Base-by-base conservation (phyloP, 2,888 invertebrate genomes). In the Cryptocephalus primarius region DNA sequence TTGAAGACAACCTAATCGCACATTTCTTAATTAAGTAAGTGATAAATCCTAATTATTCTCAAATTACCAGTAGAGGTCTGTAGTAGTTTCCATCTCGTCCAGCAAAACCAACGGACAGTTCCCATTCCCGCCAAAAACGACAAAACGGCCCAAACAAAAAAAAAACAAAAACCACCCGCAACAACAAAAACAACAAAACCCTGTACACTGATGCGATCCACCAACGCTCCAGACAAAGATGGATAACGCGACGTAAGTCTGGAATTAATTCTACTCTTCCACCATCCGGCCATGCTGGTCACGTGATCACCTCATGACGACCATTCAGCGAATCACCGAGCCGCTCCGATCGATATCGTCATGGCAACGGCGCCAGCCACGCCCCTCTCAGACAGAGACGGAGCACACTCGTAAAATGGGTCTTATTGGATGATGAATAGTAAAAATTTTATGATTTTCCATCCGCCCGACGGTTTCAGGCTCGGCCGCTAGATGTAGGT, bases 401-500 rank as follows among this genome's bases (percentile, higher is more conserved):
- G 53, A 47, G 47, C n/a, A 52, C 46, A 46, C 46, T 61, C 62
- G 59, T 66, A 66, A 67, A 65, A 22, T 22, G 54, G 56, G 56
- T 58, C 60, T 62, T 64, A 71, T 71, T 70, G 71, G 70, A 67
- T 60, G 63, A 61, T 63, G 66, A 69, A 70, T 67, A 69, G 66
- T 70, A 69, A 70, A 71, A 67, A 54, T 68, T 69, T 69, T 70
- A 69, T 60, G 66, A 65, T 66, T 67, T 60, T 65, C 61, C 60
- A 62, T 22, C 22, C 22, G 60, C 13, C 60, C 64, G 62, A 67
- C 68, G 64, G 63, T 71, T 70, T 62, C 63, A 60, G 58, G 63
- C 63, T 67, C 64, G 58, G 65, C 68, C 66, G 64, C 61, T 70
- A 71, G 71, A 71, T 71, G 71, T 70, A 70, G 70, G 65, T 69